These are phyloP conservation scores for Brachylomia viminalis DNA, from an alignment of 2,888 invertebrate genomes.

Conservation along the genomic window DNA sequence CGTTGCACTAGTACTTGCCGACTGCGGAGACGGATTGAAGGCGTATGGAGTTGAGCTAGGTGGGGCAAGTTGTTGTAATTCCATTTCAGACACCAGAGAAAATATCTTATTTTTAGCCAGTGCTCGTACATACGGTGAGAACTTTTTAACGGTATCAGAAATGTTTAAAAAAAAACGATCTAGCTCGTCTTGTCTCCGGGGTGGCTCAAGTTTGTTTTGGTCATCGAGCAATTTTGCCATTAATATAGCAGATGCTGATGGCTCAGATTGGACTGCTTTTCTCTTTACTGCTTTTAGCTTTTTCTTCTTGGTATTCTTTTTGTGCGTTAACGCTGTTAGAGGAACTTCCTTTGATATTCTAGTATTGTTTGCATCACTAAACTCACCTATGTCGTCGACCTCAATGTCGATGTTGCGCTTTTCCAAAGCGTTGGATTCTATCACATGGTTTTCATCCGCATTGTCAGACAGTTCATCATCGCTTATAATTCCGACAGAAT, in stretches of 20 bases:
- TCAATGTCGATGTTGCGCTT: not conserved
- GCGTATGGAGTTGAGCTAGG: not conserved
- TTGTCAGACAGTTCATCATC: slow-evolving; percentile 14
- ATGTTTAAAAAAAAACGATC: slow-evolving; percentile 27
- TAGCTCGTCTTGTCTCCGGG: slow-evolving; percentile 1
- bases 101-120: slow-evolving; percentile 29
- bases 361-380: not conserved
- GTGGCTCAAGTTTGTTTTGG: not conserved
- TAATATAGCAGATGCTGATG: slow-evolving; percentile 1
- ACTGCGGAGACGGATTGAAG: not conserved
- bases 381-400: not conserved
- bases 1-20: not conserved
- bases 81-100: slow-evolving; percentile 24
- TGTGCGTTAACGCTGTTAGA: not conserved
- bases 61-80: slow-evolving; percentile 23
- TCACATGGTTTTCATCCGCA: not conserved
- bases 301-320: not conserved
- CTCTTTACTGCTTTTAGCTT: slow-evolving; percentile 17
- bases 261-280: slow-evolving; percentile 10
- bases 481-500: not conserved
- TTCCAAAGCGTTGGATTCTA: not conserved
- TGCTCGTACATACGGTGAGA: slow-evolving; percentile 24
- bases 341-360: not conserved
- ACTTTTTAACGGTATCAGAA: slow-evolving; percentile 30
- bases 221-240: slow-evolving; percentile 14